Conservation (phyloP, 2,888 invertebrate genomes). For the Cryptus armator region DNA sequence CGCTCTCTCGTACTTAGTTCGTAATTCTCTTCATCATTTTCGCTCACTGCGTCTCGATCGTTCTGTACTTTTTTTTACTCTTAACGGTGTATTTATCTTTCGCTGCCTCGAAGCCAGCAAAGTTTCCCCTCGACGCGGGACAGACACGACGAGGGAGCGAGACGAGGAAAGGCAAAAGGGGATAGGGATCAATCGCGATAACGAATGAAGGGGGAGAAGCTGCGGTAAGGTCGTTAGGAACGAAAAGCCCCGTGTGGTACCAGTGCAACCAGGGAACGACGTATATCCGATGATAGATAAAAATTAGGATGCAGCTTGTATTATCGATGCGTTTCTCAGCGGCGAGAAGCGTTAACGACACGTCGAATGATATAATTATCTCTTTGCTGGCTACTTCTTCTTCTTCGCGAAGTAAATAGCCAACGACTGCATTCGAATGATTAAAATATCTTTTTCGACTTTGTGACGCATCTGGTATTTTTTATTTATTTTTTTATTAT, state of each 20-base stretch:
- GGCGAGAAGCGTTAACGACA: slow-evolving; percentile 67
- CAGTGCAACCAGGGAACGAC: slow-evolving; percentile 30
- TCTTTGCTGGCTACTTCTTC: slow-evolving; percentile 31
- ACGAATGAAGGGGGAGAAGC: slow-evolving; percentile 53
- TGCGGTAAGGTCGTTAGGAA: slow-evolving; percentile 67
- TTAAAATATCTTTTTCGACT: neutral
- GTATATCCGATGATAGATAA: slow-evolving; percentile 65
- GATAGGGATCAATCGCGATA: slow-evolving; percentile 69
- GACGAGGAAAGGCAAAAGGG: slow-evolving; percentile 54
- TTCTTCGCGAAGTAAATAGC: slow-evolving; percentile 20
- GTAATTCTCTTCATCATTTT: slow-evolving; percentile 33
- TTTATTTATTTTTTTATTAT: no score
- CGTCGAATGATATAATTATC: slow-evolving; percentile 67
- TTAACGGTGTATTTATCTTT: slow-evolving; percentile 63
- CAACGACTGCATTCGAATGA: slow-evolving; percentile 32
- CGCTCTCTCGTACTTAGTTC: neutral
- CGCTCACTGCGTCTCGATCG: slow-evolving; percentile 33
- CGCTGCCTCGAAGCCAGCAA: slow-evolving; percentile 36
- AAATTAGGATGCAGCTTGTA: slow-evolving; percentile 68
- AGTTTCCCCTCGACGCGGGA: slow-evolving; percentile 62
- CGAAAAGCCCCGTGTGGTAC: slow-evolving; percentile 52
- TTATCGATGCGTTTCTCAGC: slow-evolving; percentile 65
- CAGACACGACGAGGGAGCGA: slow-evolving; percentile 37
- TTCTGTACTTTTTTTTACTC: slow-evolving; percentile 51
- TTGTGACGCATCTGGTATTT: no score